Evolutionary conservation across 2,888 invertebrate species (phyloP).

Genomic region (Lapara coniferarum): DNA sequence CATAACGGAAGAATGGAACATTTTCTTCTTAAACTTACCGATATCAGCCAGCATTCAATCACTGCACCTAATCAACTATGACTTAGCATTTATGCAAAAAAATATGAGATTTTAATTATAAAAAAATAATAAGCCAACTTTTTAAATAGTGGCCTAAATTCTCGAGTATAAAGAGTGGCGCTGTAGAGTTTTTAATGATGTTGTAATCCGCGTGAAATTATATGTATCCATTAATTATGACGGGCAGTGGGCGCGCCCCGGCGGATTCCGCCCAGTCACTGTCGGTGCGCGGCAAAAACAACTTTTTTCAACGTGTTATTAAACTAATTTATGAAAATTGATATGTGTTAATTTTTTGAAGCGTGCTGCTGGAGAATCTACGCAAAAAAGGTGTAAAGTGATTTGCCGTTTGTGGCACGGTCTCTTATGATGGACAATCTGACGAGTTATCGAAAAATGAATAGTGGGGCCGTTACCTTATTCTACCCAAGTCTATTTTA

Average conservation of each 20-base stretch:
- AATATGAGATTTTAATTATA: slow-evolving; percentile 30
- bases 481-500: no score
- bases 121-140: slow-evolving; percentile 30
- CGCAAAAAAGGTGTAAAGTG: neutral
- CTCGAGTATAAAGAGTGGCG: slow-evolving; percentile 21
- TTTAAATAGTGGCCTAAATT: slow-evolving; percentile 26
- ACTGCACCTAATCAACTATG: slow-evolving; percentile 1
- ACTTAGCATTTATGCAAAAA: slow-evolving; percentile 33
- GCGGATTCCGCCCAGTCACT: slow-evolving; percentile 43
- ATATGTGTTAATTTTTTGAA: slow-evolving; percentile 22
- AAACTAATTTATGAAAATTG: slow-evolving; percentile 26
- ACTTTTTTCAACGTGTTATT: slow-evolving; percentile 31
- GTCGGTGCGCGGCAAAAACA: slow-evolving; percentile 27
- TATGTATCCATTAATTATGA: slow-evolving; percentile 61
- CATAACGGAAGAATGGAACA: no score
- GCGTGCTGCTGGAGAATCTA: neutral
- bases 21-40: no score
- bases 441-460: no score
- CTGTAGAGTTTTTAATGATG: slow-evolving; percentile 21
- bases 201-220: slow-evolving; percentile 77
- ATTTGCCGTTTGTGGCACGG: neutral
- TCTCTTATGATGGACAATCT: no score
- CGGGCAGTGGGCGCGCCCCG: slow-evolving; percentile 47
- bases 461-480: no score
- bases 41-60: neutral